Evolutionary conservation across 2,113 vertebrate species (phyloP), one percentile per base, ranked within the genome.

Genomic region (Festucalex cinctus): DNA sequence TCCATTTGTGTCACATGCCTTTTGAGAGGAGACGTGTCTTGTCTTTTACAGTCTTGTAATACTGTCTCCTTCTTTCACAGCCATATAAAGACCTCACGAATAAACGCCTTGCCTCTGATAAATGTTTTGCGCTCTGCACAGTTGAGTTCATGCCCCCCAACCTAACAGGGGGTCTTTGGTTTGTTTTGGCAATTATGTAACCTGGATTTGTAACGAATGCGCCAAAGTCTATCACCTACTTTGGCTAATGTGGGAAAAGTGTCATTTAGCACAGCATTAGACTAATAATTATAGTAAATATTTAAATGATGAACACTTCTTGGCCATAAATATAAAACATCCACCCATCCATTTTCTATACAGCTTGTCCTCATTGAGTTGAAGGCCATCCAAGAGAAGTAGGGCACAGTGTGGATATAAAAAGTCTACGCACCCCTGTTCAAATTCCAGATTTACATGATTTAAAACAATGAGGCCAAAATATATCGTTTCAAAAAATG

Each of bases 1-100:
- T 73, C 70, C 76, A 69, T 37, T 19, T 37, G 20, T 60, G 58
- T 60, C 3, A 19, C 16, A 60, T 60, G 20, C 8, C 58, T 37
- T 37, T n/a, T 20, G 36, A 60, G 35, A 37, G 37, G 36, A 41
- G 10, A 65, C 74, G 46, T 77, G 17, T 82, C 64, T 76, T 73
- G 64, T 61, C 63, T 64, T 70, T 73, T 71, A 74, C 46, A 9
- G 54, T 54, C 54, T n/a, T 65, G 64, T 54, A 54, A 54, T 10
- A 6, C 13, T 32, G 54, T 32, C 54, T 57, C 54, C 26, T 26
- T 26, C 22, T 57, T 57, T 57, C 54, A 32, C 54, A 9, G 26
- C 54, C 26, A 32, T 32, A 57, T 57, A 57, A 57, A 57, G 54
- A 57, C 26, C 16, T 17, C 26, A 2, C 24, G 16, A 57, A 32